A percentile compares a stretch with the other conserved stretches of the same genome.
These are phyloP conservation scores for Agriopis leucophaearia DNA, from an alignment of 2,888 invertebrate species.

Conservation along the genomic window DNA sequence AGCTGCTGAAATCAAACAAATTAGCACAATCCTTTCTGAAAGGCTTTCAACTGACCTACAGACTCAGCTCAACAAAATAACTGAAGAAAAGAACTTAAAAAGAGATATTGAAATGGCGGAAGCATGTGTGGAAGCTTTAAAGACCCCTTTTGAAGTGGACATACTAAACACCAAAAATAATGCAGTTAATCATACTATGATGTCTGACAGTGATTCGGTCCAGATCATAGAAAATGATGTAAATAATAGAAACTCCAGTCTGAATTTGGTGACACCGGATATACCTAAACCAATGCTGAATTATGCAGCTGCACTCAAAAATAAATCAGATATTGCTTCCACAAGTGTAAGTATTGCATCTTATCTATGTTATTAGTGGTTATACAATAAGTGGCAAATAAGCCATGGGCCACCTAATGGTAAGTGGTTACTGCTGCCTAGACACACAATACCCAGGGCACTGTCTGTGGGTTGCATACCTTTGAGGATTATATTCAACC, in stretches of 20 bases:
- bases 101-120: conserved; percentile 75
- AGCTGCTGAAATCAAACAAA: conserved; percentile 80
- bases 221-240: conserved; percentile 58
- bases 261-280: conserved; percentile 58
- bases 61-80: conserved; percentile 62
- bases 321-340: conserved; percentile 62
- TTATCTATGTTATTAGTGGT: not conserved
- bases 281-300: conserved; percentile 64
- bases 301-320: conserved; percentile 75
- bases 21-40: conserved; percentile 75
- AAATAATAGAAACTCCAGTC: conserved; percentile 62
- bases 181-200: conserved; percentile 53
- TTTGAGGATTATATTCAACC: too few relatives aligned
- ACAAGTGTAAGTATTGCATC: conserved; percentile 71
- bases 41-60: conserved; percentile 72
- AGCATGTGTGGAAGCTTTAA: conserved; percentile 74
- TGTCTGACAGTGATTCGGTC: conserved; percentile 58
- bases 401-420: too few relatives aligned
- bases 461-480: too few relatives aligned
- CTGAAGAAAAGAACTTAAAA: conserved; percentile 66
- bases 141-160: conserved; percentile 66
- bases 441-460: too few relatives aligned
- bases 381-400: too few relatives aligned
- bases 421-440: too few relatives aligned
- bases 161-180: conserved; percentile 68